Evolutionary conservation across 2,888 invertebrate species (phyloP).

Genomic region (Agrochola lota): DNA sequence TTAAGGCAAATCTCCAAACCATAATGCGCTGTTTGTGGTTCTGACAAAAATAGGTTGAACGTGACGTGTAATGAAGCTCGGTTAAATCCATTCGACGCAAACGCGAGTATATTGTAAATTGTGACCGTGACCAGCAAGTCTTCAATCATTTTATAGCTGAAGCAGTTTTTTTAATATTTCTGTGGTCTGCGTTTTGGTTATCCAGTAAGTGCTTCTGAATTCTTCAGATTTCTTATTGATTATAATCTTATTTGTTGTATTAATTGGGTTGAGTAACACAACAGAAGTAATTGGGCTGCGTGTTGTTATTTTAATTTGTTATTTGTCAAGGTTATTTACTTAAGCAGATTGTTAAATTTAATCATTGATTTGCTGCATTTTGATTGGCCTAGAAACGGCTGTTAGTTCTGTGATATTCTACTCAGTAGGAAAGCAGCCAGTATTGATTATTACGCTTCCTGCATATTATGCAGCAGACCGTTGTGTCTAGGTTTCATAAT

Average conservation of each 20-base stretch:
- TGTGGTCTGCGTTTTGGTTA: constrained; percentile 23
- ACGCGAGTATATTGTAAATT: constrained; percentile 8
- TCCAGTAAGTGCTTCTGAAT: neutral
- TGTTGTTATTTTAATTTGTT: constrained; percentile 18
- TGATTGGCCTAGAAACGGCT: neutral
- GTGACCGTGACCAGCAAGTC: constrained; percentile 42
- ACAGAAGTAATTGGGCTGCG: neutral
- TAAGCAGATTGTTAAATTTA: neutral
- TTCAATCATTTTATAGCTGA: constrained; percentile 12
- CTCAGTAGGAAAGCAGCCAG: neutral
- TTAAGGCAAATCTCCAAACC: constrained; percentile 19
- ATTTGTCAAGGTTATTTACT: constrained; percentile 25
- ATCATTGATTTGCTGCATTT: neutral
- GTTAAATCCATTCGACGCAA: constrained; percentile 38
- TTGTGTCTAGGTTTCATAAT: too few species aligned
- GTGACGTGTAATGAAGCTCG: constrained; percentile 30
- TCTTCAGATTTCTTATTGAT: neutral
- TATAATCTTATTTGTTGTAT: neutral
- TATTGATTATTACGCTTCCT: neutral
- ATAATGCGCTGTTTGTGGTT: constrained; percentile 42
- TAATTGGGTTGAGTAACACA: neutral
- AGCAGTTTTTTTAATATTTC: constrained; percentile 9
- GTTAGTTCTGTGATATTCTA: neutral
- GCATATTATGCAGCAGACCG: neutral
- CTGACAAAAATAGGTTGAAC: constrained; percentile 50